These are phyloP conservation scores for Tryphoninae sp. DNA, from an alignment of 2,888 invertebrate species.

Conservation along the genomic window DNA sequence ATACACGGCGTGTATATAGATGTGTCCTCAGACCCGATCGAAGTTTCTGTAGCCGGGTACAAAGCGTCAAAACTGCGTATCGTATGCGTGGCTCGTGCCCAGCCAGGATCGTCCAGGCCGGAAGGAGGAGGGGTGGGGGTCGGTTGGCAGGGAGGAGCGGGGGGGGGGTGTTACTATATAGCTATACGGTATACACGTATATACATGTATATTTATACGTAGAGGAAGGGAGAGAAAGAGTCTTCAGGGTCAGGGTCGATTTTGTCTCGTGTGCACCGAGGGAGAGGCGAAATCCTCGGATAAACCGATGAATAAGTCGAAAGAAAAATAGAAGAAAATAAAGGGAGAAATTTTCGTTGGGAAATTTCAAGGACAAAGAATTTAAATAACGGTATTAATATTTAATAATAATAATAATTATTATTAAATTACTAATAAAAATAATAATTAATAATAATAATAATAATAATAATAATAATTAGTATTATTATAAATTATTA, in stretches of 20 bases:
- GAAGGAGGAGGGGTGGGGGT: background rate
- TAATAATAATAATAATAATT: too few species aligned
- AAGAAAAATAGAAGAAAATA: slow-evolving; percentile 17
- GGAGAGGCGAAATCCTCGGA: background rate
- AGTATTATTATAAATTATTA: too few species aligned
- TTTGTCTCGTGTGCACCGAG: slow-evolving; percentile 43
- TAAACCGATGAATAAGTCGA: slow-evolving; percentile 15
- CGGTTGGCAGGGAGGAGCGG: background rate
- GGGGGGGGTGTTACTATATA: background rate
- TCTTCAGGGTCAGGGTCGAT: slow-evolving; percentile 64
- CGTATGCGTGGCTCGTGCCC: slow-evolving; percentile 61
- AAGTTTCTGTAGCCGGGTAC: slow-evolving; percentile 43
- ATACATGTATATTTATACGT: background rate
- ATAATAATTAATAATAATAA: too few species aligned
- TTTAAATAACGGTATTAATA: background rate
- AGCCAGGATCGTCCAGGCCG: slow-evolving; percentile 50
- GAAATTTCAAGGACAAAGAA: background rate
- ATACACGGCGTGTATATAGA: background rate
- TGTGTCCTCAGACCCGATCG: slow-evolving; percentile 50
- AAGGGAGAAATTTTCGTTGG: background rate
- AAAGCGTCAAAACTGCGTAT: slow-evolving; percentile 59
- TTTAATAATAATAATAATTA: too few species aligned
- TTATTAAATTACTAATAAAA: too few species aligned
- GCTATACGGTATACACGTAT: background rate
- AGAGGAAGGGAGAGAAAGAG: slow-evolving; percentile 18